Conservation (phyloP, 2,797 vertebrate genomes). For the Crypturellus tataupa region DNA sequence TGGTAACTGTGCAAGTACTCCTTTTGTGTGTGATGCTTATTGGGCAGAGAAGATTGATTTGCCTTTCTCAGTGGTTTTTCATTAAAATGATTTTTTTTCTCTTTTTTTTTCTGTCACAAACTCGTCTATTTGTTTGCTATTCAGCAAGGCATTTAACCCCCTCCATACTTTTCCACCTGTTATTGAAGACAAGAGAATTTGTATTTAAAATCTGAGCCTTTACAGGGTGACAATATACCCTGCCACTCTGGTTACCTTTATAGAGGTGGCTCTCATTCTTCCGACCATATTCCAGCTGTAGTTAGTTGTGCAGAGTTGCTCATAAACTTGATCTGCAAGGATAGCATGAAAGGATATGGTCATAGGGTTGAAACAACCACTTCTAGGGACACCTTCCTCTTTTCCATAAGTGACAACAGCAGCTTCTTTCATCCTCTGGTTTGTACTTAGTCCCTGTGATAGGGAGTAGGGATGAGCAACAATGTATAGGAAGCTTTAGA, state of each 20-base stretch:
- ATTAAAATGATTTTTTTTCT: background rate
- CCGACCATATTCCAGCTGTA: background rate
- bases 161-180: background rate
- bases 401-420: background rate
- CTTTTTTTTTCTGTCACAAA: background rate
- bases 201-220: background rate
- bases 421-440: background rate
- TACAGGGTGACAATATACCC: background rate
- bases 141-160: background rate
- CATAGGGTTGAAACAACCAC: background rate
- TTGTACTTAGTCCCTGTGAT: background rate
- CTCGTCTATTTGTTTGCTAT: background rate
- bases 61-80: constrained; percentile 1
- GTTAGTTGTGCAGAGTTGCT: background rate
- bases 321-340: background rate
- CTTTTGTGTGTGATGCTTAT: background rate
- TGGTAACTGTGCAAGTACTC: background rate
- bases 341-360: background rate
- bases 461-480: background rate
- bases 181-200: background rate
- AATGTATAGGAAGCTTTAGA: background rate
- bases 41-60: constrained; percentile 29
- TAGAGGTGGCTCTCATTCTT: background rate
- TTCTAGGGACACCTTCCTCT: background rate
- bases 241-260: background rate